These are phyloP conservation scores for Acanthornis magna DNA, from an alignment of 2,797 vertebrate species.

Conservation along the genomic window DNA sequence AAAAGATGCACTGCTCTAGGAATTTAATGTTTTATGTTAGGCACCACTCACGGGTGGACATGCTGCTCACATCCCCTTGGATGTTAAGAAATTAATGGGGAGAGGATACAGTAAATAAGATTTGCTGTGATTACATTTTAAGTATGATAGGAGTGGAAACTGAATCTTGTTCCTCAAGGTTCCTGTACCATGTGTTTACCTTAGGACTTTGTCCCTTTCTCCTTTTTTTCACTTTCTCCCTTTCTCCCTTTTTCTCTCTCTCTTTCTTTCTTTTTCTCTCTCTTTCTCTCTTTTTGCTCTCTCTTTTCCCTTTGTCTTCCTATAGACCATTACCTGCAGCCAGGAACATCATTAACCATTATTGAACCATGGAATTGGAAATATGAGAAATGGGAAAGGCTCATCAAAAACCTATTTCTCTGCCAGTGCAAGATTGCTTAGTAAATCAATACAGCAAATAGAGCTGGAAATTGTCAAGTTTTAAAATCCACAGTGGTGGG, in stretches of 20 bases:
- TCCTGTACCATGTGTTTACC: neutral
- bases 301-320: neutral
- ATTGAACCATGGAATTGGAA: neutral
- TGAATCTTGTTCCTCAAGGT: neutral
- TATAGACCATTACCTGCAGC: neutral
- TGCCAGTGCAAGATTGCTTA: neutral
- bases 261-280: fast-evolving
- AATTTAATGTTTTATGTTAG: neutral
- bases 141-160: neutral
- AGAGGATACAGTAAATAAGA: neutral
- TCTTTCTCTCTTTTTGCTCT: neutral
- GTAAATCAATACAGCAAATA: neutral
- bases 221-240: neutral
- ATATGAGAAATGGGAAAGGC: neutral
- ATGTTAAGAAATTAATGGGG: neutral
- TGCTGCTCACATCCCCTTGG: neutral
- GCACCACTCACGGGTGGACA: neutral
- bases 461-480: neutral
- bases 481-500: neutral
- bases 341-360: neutral
- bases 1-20: neutral
- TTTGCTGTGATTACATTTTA: neutral
- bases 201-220: neutral
- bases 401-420: neutral
- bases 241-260: neutral